Conservation (phyloP, 2,113 vertebrate species). For the Picathartes gymnocephalus region DNA sequence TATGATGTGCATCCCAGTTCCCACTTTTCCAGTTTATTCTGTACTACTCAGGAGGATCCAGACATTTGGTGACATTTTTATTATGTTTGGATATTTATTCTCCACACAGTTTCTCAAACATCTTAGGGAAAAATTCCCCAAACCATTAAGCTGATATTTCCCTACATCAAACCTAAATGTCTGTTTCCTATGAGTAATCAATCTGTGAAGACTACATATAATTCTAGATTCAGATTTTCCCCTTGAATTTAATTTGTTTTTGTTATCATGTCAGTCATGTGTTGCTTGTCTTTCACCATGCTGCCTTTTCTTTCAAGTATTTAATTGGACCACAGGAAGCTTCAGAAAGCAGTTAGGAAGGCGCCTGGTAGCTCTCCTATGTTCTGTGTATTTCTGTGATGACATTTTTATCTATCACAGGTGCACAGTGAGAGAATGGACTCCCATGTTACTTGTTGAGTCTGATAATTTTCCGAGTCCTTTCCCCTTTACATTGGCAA, state of each 20-base stretch:
- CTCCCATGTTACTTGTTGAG: background rate
- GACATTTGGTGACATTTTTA: background rate
- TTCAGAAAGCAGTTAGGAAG: background rate
- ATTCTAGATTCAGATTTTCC: background rate
- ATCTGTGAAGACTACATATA: background rate
- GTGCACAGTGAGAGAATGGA: background rate
- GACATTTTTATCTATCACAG: background rate
- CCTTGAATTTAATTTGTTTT: background rate
- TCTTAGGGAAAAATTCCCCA: background rate
- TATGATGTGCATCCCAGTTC: background rate
- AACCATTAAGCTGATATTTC: background rate
- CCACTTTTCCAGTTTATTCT: background rate
- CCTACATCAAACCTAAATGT: background rate
- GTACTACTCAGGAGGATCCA: background rate
- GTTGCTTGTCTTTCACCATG: background rate
- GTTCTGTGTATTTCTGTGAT: background rate
- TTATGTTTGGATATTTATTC: background rate
- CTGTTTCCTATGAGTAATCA: background rate
- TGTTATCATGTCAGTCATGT: background rate
- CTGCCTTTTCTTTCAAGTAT: background rate
- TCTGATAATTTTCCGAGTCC: background rate
- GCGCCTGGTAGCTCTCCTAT: background rate
- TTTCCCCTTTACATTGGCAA: background rate
- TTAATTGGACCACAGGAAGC: background rate
- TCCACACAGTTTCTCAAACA: background rate